Percentiles rank a stretch among this genome's conserved stretches.
phyloP scores from a whole-genome alignment of 2,888 invertebrate species.

The Ptilodon capucinus region DNA sequence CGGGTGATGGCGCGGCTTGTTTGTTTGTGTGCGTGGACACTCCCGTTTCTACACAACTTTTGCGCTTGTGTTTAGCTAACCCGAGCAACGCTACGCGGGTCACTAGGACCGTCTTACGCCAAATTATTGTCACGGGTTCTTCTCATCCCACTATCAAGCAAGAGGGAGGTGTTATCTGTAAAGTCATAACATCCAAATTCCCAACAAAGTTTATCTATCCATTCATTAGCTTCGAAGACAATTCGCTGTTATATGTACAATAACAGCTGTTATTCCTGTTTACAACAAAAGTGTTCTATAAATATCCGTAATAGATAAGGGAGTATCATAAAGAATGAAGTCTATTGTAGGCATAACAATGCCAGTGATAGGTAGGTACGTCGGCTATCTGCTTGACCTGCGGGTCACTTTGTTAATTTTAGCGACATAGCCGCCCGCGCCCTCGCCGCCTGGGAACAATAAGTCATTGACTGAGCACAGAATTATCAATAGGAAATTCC shows the following conservation, averaged over 20 bases:
- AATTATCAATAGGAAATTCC: conserved; percentile 14
- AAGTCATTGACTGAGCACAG: conserved; percentile 55
- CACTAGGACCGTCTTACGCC: not conserved
- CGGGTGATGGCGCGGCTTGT: conserved; percentile 31
- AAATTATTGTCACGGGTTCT: too few relatives aligned
- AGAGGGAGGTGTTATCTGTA: too few relatives aligned
- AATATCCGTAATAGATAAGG: conserved; percentile 10
- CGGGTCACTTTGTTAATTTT: conserved; percentile 56
- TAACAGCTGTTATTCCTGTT: conserved; percentile 14
- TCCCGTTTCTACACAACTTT: conserved; percentile 15
- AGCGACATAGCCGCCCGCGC: conserved; percentile 45
- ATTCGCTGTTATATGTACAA: not conserved
- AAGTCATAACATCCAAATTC: too few relatives aligned
- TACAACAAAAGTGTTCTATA: conserved; percentile 8
- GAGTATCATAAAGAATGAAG: conserved; percentile 10
- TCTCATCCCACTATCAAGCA: too few relatives aligned
- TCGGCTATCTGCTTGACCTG: conserved; percentile 42
- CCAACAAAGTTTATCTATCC: too few relatives aligned
- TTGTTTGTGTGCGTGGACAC: conserved; percentile 35
- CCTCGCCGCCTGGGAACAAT: conserved; percentile 42
- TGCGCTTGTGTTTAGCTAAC: conserved; percentile 8
- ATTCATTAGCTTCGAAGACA: too few relatives aligned
- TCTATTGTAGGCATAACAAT: conserved; percentile 16
- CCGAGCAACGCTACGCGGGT: not conserved
- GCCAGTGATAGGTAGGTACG: conserved; percentile 4